Conservation (phyloP, 2,797 vertebrate genomes). For the Propithecus perrieri region DNA sequence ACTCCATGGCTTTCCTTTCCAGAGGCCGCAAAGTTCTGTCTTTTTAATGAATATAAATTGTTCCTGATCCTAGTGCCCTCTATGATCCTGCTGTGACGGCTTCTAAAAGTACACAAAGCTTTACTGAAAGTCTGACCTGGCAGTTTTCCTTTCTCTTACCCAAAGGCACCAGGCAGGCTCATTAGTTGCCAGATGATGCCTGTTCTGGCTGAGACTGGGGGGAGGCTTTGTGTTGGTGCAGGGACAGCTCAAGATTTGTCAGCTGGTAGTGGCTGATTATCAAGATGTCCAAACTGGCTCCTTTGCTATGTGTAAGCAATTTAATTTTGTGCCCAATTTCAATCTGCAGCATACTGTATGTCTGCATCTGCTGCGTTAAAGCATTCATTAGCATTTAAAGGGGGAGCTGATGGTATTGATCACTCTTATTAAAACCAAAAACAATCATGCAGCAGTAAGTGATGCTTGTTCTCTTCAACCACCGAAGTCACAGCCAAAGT, state of each 20-base stretch:
- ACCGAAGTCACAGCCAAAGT: slow-evolving; percentile 69
- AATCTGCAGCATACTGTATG: slow-evolving; percentile 81
- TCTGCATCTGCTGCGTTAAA: slow-evolving; percentile 83
- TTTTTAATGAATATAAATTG: neutral
- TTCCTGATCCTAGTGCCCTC: neutral
- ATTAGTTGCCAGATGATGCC: slow-evolving; percentile 40
- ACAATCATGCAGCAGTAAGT: slow-evolving; percentile 68
- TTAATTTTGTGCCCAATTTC: slow-evolving; percentile 84
- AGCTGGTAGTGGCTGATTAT: slow-evolving; percentile 79
- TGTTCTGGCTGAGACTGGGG: slow-evolving; percentile 30
- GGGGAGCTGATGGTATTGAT: slow-evolving; percentile 83
- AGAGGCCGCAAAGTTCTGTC: neutral
- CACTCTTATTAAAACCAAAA: slow-evolving; percentile 82
- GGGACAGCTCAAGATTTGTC: slow-evolving; percentile 79
- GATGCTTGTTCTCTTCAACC: slow-evolving; percentile 75
- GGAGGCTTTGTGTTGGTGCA: slow-evolving; percentile 29
- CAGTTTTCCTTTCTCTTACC: neutral
- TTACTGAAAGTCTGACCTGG: slow-evolving; percentile 9
- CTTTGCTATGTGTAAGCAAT: slow-evolving; percentile 83
- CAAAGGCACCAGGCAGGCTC: neutral
- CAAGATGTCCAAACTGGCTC: slow-evolving; percentile 84
- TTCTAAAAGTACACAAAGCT: neutral
- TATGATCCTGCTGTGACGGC: neutral
- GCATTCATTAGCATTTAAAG: slow-evolving; percentile 84
- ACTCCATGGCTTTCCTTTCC: neutral